These are phyloP conservation scores for Tetragonula carbonaria DNA, from an alignment of 2,888 invertebrate genomes.

Conservation along the genomic window DNA sequence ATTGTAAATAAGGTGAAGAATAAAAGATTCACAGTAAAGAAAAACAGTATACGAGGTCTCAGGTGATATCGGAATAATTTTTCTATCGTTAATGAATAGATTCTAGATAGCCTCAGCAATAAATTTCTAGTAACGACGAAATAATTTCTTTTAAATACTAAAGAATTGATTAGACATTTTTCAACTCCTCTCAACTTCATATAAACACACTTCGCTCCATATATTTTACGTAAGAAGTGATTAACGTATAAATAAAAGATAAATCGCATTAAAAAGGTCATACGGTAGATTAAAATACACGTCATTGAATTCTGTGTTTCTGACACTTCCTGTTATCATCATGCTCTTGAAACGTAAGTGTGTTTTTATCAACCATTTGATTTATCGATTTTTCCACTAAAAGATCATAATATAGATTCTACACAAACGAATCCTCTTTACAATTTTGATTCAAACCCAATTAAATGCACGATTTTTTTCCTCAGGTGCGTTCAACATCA, in stretches of 20 bases:
- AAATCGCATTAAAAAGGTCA: not conserved
- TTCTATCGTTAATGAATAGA: too few relatives aligned
- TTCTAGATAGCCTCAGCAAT: too few relatives aligned
- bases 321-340: not conserved
- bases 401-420: not conserved
- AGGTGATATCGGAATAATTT: too few relatives aligned
- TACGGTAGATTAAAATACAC: not conserved
- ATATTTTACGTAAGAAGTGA: too few relatives aligned
- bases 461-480: not conserved
- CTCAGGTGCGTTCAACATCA: not conserved
- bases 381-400: not conserved
- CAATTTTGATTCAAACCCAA: not conserved
- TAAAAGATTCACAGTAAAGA: too few relatives aligned
- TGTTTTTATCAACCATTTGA: not conserved
- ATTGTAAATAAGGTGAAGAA: too few relatives aligned
- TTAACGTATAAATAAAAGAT: not conserved
- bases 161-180: too few relatives aligned
- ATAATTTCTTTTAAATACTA: too few relatives aligned
- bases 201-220: too few relatives aligned
- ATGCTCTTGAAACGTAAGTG: not conserved
- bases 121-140: too few relatives aligned
- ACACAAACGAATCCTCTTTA: not conserved
- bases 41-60: too few relatives aligned
- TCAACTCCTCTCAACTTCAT: not conserved
- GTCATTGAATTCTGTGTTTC: conserved; percentile 1